Base-by-base conservation (phyloP, 2,113 vertebrate species). In the Clinocottus analis region DNA sequence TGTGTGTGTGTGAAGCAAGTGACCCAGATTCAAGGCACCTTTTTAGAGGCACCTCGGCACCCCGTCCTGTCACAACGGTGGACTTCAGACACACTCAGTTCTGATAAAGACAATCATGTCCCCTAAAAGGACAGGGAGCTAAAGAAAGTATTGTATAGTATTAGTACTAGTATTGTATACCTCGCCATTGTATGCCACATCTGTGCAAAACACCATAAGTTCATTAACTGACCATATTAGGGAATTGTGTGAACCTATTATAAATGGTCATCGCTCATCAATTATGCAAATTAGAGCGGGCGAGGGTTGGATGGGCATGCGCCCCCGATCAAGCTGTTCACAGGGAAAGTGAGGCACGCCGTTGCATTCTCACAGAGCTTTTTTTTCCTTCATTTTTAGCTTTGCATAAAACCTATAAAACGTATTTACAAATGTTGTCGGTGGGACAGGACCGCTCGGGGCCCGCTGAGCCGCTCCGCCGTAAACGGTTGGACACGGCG, bases 61-160 rank as follows among this genome's bases (percentile, higher is more conserved):
- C 58, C 19, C 55, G 25, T 65, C 45, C 58, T 31, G 33, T 84
- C 60, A 37, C 31, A 4, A 21, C 6, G 82, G 73, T 84, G 55
- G 53, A 33, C 65, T n/a, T 69, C 12, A 64, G 75, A 86, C 69
- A 77, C 69, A 62, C 43, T 86, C 72, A 51, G 29, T 7, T 72
- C 68, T 66, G 59, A 77, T 66, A 39, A 17, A 59, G 33, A 63
- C 47, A 84, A 82, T 75, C 5, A 51, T 56, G 61, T 77, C 51
- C 82, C 31, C 80, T 62, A 45, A 29, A 64, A 23, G 60, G 45
- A 74, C 8, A 23, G 16, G 43, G 47, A 29, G 11, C 45, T 7
- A 47, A 51, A 53, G 63, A 79, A 75, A 47, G n/a, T n/a, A n/a
- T n/a, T n/a, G n/a, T n/a, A n/a, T n/a, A n/a, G n/a, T n/a, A n/a